Conservation (phyloP, 1,140 invertebrate species). For the Euura lappo region DNA sequence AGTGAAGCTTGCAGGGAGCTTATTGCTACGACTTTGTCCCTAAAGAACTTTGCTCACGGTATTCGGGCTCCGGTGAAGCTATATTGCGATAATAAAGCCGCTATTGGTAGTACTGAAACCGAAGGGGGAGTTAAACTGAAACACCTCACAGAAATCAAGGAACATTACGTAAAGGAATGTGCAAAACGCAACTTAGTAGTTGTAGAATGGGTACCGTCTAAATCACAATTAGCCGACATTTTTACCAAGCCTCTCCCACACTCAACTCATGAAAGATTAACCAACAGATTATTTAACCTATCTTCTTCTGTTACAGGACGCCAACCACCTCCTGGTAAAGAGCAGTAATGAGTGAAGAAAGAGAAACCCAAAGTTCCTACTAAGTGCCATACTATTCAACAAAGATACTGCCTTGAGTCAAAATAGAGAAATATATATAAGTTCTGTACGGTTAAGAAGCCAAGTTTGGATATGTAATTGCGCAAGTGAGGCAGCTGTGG, state of each 20-base stretch:
- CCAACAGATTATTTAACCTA: too few relatives aligned
- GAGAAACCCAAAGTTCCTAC: too few relatives aligned
- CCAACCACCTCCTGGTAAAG: too few relatives aligned
- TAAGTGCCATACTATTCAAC: too few relatives aligned
- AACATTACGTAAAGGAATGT: slow-evolving; percentile 26
- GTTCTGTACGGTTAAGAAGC: too few relatives aligned
- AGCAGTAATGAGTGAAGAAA: too few relatives aligned
- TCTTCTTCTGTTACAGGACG: too few relatives aligned
- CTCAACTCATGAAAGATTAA: slow-evolving; percentile 13
- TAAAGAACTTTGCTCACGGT: background rate
- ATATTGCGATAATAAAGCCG: slow-evolving; percentile 21
- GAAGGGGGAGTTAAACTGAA: slow-evolving; percentile 16
- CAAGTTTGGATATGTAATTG: too few relatives aligned
- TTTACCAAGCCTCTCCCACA: slow-evolving; percentile 32
- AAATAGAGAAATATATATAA: too few relatives aligned
- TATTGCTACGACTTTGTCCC: background rate
- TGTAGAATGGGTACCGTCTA: slow-evolving; percentile 8
- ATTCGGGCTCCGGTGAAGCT: slow-evolving; percentile 4
- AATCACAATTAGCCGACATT: slow-evolving; percentile 31
- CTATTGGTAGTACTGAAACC: slow-evolving; percentile 12
- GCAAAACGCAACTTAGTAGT: background rate
- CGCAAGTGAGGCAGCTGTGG: too few relatives aligned
- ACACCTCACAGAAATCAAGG: slow-evolving; percentile 20
- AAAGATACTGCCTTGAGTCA: too few relatives aligned
- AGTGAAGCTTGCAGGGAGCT: slow-evolving; percentile 18